phyloP scores from a whole-genome alignment of 2,888 invertebrate genomes.

The Plagodis dolabraria region DNA sequence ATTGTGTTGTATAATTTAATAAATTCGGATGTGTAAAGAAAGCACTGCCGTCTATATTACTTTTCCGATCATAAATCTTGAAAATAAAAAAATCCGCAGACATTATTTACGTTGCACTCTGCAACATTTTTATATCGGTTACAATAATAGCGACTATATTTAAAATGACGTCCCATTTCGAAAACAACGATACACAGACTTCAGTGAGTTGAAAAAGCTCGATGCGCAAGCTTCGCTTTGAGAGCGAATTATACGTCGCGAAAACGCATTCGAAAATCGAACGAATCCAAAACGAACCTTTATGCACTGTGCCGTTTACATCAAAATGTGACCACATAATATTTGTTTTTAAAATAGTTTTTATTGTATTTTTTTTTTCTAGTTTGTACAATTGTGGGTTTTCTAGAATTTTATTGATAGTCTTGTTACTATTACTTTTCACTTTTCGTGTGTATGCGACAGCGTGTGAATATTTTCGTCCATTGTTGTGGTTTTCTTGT shows the following conservation, averaged over 20 bases:
- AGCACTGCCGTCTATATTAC: background rate
- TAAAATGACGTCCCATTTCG: slow-evolving; percentile 39
- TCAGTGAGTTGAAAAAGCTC: slow-evolving; percentile 32
- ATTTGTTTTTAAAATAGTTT: too few species aligned
- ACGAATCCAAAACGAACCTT: slow-evolving; percentile 15
- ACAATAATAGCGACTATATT: slow-evolving; percentile 30
- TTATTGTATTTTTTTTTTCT: background rate
- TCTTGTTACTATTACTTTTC: background rate
- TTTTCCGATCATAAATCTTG: background rate
- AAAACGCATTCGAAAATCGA: slow-evolving; percentile 19
- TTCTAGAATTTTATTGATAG: slow-evolving; percentile 4
- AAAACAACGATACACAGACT: slow-evolving; percentile 28
- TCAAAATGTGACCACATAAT: background rate
- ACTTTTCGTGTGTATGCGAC: slow-evolving; percentile 4
- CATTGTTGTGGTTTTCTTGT: slow-evolving; percentile 20
- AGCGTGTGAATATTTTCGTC: slow-evolving; percentile 13
- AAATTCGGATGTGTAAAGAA: too few species aligned
- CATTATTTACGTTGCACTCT: slow-evolving; percentile 9
- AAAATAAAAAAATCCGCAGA: slow-evolving; percentile 11
- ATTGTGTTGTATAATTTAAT: too few species aligned
- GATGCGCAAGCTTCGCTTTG: slow-evolving; percentile 26
- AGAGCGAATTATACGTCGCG: slow-evolving; percentile 11
- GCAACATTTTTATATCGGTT: slow-evolving; percentile 30
- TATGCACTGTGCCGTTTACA: background rate
- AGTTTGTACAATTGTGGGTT: background rate